A percentile compares a stretch with the other conserved stretches of the same genome.
These are phyloP conservation scores for Paramormyrops kingsleyae DNA, from an alignment of 2,113 vertebrate genomes.

Conservation along the genomic window DNA sequence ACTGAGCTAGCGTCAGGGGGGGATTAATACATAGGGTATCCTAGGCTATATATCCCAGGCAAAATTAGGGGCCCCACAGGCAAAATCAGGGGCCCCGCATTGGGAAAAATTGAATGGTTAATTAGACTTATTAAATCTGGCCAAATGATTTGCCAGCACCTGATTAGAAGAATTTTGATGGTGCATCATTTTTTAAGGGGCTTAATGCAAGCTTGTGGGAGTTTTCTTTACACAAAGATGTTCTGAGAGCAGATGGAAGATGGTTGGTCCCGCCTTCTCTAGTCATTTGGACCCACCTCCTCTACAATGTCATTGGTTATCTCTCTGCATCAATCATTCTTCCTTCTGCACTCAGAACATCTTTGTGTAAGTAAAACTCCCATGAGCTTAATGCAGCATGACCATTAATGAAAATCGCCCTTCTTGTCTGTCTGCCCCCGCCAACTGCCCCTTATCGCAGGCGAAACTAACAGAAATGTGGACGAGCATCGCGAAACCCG, in stretches of 20 bases:
- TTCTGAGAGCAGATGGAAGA: too few species aligned
- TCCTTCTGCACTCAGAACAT: too few species aligned
- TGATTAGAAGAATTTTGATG: not conserved
- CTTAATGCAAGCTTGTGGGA: not conserved
- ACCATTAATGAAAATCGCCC: not conserved
- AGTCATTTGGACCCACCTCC: too few species aligned
- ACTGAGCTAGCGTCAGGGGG: not conserved
- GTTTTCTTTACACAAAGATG: too few species aligned
- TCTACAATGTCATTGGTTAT: too few species aligned
- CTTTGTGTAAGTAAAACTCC: too few species aligned
- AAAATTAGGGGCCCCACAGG: not conserved
- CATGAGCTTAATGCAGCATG: not conserved
- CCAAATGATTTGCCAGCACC: not conserved
- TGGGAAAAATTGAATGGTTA: not conserved
- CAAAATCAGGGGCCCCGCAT: too few species aligned
- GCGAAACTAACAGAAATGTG: slow-evolving; percentile 64
- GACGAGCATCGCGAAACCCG: slow-evolving; percentile 52
- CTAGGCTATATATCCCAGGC: not conserved
- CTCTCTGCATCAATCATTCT: too few species aligned
- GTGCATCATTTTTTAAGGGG: not conserved
- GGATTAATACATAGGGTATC: not conserved
- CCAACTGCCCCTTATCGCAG: slow-evolving; percentile 44
- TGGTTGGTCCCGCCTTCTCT: too few species aligned
- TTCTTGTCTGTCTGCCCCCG: not conserved
- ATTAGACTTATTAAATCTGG: not conserved